phyloP scores from a whole-genome alignment of 2,888 invertebrate species.

The Opisthograptis luteolata region DNA sequence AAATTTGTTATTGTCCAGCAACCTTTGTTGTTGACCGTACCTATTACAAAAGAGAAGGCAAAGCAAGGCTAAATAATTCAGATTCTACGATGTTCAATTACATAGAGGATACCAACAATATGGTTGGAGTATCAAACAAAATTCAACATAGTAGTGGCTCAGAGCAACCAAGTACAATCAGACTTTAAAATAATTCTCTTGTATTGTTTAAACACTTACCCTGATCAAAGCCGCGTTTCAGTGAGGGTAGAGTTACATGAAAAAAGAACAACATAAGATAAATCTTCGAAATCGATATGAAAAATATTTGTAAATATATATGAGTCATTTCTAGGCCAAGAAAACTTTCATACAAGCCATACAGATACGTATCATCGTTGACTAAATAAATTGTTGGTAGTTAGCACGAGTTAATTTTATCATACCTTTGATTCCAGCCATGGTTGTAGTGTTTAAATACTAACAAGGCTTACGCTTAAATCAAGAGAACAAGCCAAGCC shows the following conservation, averaged over 20 bases:
- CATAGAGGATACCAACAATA: no score
- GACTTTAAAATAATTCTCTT: not conserved
- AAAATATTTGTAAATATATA: conserved; percentile 68
- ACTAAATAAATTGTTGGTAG: not conserved
- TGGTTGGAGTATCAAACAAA: no score
- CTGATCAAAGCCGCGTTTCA: conserved; percentile 44
- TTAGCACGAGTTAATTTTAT: not conserved
- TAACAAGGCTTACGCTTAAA: not conserved
- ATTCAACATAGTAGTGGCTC: not conserved
- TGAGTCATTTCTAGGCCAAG: conserved; percentile 60
- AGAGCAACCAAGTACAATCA: not conserved
- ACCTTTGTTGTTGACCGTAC: no score
- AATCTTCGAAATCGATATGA: conserved; percentile 11
- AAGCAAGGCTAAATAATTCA: no score
- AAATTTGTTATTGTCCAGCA: no score
- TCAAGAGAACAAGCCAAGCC: no score
- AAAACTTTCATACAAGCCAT: conserved; percentile 40
- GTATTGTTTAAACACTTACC: conserved; percentile 56
- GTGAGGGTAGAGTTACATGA: conserved; percentile 57
- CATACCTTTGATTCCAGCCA: conserved; percentile 82
- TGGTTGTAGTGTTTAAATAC: conserved; percentile 38
- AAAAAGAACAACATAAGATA: conserved; percentile 53
- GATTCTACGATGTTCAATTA: no score
- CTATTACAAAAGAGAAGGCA: no score
- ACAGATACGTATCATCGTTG: conserved; percentile 4